Evolutionary conservation across 2,113 vertebrate species (phyloP), one percentile per base, ranked within the genome.

Genomic region (Malaclemys terrapin): DNA sequence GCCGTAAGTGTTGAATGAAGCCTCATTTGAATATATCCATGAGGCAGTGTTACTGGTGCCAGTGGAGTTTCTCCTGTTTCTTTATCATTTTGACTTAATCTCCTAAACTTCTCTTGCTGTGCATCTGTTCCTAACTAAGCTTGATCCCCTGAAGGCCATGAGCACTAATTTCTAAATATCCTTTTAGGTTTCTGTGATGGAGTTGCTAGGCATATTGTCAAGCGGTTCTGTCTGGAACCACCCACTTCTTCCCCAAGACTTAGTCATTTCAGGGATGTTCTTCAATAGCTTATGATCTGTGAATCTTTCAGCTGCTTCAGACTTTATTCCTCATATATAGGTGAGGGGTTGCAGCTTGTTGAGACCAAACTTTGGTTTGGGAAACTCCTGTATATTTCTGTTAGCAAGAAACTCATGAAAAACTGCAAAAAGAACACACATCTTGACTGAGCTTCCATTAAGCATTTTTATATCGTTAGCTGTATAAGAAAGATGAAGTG

Each of bases 281-380:
- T 59, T 1, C 4, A 8, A 11, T 49, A 42, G 9, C 11, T 72
- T 29, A 42, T 50, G 42, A 52, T 65, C 79, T 47, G 2, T 1
- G 31, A 85, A 20, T 92, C 85, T 47, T 59, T 42, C 0, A 4
- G 16, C 88, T 84, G 54, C 84, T 89, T 57, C 0, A 0, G 6
- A 4, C 53, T 50, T 54, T 88, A 84, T 86, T 94, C 84, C 72
- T 65, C 6, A 38, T 49, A 2, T 45, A 65, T 13, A 0, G 81
- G 88, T 35, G 93, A 79, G 89, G 84, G 35, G 31, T 90, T 89
- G 88, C 90, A 94, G 94, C 94, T 93, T 57, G 24, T 62, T 89
- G 94, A 92, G 0, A 62, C 91, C 80, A 20, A 3, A 1, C 27
- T 59, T 72, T 54, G 89, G 65, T 79, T 0, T 0, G 56, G 86